These are phyloP conservation scores for Astyanax mexicanus DNA, from an alignment of 2,797 vertebrate species.

Conservation along the genomic window DNA sequence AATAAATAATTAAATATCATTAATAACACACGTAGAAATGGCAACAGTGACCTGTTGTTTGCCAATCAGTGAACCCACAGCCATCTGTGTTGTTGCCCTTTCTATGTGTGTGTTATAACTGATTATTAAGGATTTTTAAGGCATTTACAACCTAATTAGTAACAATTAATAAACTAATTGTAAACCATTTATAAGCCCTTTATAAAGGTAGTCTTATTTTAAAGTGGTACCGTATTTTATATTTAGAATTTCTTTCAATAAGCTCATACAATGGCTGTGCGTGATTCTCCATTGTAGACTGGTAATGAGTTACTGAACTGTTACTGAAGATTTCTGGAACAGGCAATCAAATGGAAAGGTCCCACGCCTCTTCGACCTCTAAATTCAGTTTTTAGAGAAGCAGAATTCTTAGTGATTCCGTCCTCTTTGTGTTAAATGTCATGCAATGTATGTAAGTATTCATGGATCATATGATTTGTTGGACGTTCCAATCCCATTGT, in stretches of 20 bases:
- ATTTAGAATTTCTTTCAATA: neutral
- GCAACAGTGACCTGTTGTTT: no score
- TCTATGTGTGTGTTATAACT: no score
- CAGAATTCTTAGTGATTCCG: slow-evolving; percentile 12
- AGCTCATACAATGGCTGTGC: neutral
- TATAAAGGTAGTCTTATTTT: no score
- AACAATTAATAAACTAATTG: no score
- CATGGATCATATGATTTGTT: slow-evolving; percentile 50
- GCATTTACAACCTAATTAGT: no score
- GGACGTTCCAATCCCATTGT: slow-evolving; percentile 23
- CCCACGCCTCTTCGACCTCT: neutral
- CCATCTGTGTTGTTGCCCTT: no score
- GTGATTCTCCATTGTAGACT: neutral
- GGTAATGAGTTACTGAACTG: neutral
- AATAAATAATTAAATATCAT: no score
- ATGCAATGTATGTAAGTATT: slow-evolving; percentile 25
- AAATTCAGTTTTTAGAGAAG: slow-evolving; percentile 21
- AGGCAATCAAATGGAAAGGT: slow-evolving; percentile 7
- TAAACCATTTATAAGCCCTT: no score
- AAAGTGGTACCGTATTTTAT: no score
- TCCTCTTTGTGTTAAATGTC: slow-evolving; percentile 28
- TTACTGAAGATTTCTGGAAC: neutral
- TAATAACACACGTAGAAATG: no score
- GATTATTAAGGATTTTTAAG: no score
- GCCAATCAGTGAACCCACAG: no score